Evolutionary conservation across 1,140 invertebrate genomes (phyloP).

Genomic region (Euwallacea fornicatus): DNA sequence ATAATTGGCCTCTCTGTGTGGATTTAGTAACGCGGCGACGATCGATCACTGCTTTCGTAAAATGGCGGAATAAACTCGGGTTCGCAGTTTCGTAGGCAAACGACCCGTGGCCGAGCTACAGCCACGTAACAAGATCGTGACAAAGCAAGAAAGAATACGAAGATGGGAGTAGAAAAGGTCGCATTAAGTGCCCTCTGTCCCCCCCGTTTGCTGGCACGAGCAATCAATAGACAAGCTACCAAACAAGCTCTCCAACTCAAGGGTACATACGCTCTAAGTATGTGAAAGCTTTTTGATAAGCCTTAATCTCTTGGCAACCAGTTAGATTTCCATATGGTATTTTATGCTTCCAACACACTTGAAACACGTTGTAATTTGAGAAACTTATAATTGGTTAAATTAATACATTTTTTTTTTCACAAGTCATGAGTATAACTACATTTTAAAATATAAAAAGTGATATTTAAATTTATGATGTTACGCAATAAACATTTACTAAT

Average conservation of each 20-base stretch:
- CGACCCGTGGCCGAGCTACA: not conserved
- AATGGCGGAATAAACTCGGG: not conserved
- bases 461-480: too few relatives aligned
- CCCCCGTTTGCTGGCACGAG: not conserved
- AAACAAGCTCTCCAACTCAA: constrained; percentile 3
- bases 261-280: not conserved
- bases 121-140: constrained; percentile 4
- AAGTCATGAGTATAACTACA: too few relatives aligned
- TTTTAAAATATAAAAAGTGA: too few relatives aligned
- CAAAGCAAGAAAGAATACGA: constrained; percentile 5
- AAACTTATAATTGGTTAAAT: too few relatives aligned
- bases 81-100: constrained; percentile 2
- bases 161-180: constrained; percentile 4
- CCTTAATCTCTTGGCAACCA: too few relatives aligned
- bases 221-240: constrained; percentile 5
- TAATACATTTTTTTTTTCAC: too few relatives aligned
- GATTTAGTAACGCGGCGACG: not conserved
- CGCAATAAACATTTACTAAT: too few relatives aligned
- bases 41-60: not conserved
- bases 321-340: too few relatives aligned
- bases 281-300: not conserved
- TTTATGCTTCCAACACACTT: too few relatives aligned
- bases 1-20: too few relatives aligned
- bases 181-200: not conserved
- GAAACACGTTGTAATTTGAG: too few relatives aligned